A percentile compares a stretch with the other conserved stretches of the same genome.
These are phyloP conservation scores for Camponotus pennsylvanicus DNA, from an alignment of 1,140 invertebrate genomes.

Conservation along the genomic window DNA sequence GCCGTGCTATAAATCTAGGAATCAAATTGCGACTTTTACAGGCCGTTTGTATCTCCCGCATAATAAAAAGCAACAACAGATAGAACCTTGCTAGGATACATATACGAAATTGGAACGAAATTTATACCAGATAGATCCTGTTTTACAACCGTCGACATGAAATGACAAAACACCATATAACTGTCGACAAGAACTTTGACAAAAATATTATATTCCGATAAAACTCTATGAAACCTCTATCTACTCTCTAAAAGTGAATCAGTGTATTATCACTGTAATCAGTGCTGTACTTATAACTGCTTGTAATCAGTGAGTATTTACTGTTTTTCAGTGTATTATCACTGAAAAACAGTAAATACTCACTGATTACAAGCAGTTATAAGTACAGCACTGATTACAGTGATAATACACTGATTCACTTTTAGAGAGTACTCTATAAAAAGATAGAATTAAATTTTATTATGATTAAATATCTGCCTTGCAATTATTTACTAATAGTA, in stretches of 20 bases:
- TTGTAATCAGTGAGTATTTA: too few relatives aligned
- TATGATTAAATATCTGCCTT: neutral
- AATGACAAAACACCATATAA: conserved; percentile 14
- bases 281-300: too few relatives aligned
- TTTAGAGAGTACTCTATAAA: too few relatives aligned
- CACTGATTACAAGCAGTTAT: too few relatives aligned
- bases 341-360: too few relatives aligned
- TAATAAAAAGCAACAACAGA: conserved; percentile 52
- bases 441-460: neutral
- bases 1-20: conserved; percentile 34
- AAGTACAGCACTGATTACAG: too few relatives aligned
- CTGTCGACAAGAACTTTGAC: neutral
- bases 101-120: conserved; percentile 39
- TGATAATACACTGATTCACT: too few relatives aligned
- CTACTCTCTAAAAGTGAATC: too few relatives aligned
- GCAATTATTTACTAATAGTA: neutral
- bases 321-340: too few relatives aligned
- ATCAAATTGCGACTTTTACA: conserved; percentile 56
- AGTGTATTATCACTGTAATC: too few relatives aligned
- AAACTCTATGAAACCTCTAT: neutral
- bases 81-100: conserved; percentile 20
- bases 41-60: conserved; percentile 34
- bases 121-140: conserved; percentile 40
- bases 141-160: conserved; percentile 39
- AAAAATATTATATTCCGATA: conserved; percentile 3